phyloP scores from a whole-genome alignment of 2,797 vertebrate species.

The Podargus strigoides region DNA sequence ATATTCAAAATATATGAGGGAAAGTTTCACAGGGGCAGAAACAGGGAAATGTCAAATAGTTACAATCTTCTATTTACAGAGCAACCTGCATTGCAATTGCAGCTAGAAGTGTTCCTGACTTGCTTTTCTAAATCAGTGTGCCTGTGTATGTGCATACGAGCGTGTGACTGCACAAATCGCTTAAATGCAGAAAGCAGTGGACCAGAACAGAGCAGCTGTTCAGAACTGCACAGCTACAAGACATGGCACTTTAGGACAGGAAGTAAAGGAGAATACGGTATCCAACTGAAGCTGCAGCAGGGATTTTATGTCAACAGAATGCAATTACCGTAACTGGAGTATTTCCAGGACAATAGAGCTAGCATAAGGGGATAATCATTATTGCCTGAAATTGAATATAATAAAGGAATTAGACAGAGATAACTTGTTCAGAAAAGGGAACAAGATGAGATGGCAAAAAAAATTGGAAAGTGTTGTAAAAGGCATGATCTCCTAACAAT shows the following conservation, averaged over 20 bases:
- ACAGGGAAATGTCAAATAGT: not conserved
- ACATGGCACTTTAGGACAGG: slow-evolving; percentile 30
- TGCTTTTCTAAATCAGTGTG: not conserved
- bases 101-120: not conserved
- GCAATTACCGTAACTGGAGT: slow-evolving; percentile 40
- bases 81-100: not conserved
- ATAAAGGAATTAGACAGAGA: slow-evolving; percentile 44
- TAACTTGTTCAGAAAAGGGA: slow-evolving; percentile 39
- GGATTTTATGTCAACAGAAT: slow-evolving; percentile 55
- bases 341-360: slow-evolving; percentile 50
- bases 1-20: not conserved
- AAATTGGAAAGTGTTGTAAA: slow-evolving; percentile 13
- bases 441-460: slow-evolving; percentile 13
- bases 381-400: slow-evolving; percentile 52
- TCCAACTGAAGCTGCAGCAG: slow-evolving; percentile 37
- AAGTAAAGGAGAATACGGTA: slow-evolving; percentile 18
- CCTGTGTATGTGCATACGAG: not conserved
- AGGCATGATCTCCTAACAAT: not conserved
- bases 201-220: slow-evolving; percentile 45
- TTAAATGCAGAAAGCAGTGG: slow-evolving; percentile 13
- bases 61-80: not conserved
- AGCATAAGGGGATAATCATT: slow-evolving; percentile 40
- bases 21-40: not conserved
- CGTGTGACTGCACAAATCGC: not conserved
- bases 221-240: not conserved